phyloP scores from a whole-genome alignment of 2,888 invertebrate genomes.

The Neoascia interrupta region DNA sequence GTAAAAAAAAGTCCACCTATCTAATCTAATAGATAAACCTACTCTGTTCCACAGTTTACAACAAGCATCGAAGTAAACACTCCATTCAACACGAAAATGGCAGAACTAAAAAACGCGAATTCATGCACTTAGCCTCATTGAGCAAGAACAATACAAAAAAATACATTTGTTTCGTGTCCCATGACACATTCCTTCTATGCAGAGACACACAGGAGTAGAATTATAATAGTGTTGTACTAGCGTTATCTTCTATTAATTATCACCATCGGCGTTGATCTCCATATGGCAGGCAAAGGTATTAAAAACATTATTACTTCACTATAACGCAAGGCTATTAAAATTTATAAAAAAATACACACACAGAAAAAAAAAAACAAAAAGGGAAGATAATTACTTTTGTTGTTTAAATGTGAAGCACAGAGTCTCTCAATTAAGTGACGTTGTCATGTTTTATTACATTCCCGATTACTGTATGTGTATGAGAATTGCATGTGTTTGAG shows the following conservation, averaged over 20 bases:
- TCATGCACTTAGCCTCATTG: too few species aligned
- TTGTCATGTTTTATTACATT: conserved; percentile 12
- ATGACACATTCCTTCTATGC: conserved; percentile 48
- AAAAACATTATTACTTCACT: conserved; percentile 28
- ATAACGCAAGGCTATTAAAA: conserved; percentile 27
- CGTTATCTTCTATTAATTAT: conserved; percentile 66
- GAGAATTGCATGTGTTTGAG: conserved; percentile 4
- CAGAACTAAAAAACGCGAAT: too few species aligned
- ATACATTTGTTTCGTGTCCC: conserved; percentile 3
- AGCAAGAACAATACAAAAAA: too few species aligned
- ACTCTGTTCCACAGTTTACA: too few species aligned
- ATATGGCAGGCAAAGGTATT: conserved; percentile 39
- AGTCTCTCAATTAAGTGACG: conserved; percentile 33
- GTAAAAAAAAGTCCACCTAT: too few species aligned
- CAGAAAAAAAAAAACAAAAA: conserved; percentile 5
- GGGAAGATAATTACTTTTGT: conserved; percentile 56
- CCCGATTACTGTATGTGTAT: not conserved
- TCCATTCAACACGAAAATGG: too few species aligned
- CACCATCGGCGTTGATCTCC: conserved; percentile 67
- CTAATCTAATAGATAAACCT: too few species aligned
- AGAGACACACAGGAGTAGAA: conserved; percentile 10
- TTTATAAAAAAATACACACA: conserved; percentile 1
- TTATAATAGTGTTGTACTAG: conserved; percentile 31
- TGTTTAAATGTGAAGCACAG: conserved; percentile 51
- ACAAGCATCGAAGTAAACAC: too few species aligned